Conservation (phyloP, 2,888 invertebrate genomes). For the Ditula angustiorana region DNA sequence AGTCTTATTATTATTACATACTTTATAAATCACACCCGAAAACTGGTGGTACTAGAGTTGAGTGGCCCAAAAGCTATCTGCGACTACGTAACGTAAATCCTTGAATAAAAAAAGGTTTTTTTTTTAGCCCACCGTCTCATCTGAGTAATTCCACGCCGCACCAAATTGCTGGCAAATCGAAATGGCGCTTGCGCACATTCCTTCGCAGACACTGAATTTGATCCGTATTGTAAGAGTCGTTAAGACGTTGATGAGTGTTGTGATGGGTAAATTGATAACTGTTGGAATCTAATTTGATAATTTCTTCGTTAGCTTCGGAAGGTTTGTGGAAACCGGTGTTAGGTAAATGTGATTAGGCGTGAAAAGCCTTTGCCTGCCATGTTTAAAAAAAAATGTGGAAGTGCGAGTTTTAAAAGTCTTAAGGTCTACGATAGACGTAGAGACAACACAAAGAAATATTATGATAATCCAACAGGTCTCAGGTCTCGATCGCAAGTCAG, state of each 20-base stretch:
- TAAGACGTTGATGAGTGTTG: neutral
- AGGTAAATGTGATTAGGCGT: neutral
- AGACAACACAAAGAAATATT: no score
- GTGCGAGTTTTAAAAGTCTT: no score
- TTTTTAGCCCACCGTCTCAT: conserved; percentile 43
- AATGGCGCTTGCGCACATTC: conserved; percentile 43
- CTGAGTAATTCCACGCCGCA: conserved; percentile 57
- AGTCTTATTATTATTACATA: no score
- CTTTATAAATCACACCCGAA: no score
- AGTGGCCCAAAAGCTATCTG: no score
- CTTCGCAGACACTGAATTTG: neutral
- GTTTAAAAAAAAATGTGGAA: no score
- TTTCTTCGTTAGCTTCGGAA: neutral
- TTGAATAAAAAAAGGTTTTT: neutral
- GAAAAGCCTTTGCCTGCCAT: neutral
- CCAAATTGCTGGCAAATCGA: conserved; percentile 62
- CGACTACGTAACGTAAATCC: no score
- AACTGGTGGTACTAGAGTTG: no score
- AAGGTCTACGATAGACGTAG: no score
- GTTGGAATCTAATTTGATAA: conserved; percentile 4
- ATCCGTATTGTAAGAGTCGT: neutral
- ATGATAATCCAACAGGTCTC: no score
- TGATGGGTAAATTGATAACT: neutral
- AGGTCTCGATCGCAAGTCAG: no score
- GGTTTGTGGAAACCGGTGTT: neutral